Conservation (phyloP, 2,113 vertebrate genomes). For the Salvator merianae region DNA sequence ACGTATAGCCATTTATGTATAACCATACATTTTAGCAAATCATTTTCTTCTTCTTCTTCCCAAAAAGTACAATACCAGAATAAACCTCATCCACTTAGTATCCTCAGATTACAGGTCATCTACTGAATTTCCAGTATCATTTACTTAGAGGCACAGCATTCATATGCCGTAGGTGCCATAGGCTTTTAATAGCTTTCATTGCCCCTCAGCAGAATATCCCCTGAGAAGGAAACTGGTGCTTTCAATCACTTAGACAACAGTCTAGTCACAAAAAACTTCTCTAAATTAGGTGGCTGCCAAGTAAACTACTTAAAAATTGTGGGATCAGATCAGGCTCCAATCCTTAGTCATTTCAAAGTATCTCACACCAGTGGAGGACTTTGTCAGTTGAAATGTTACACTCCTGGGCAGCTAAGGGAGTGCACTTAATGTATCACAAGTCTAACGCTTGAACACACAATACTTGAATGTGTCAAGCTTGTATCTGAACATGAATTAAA, state of each 20-base stretch:
- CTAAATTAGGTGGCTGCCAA: not conserved
- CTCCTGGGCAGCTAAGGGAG: slow-evolving; percentile 65
- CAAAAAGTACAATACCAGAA: too few relatives aligned
- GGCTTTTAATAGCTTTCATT: slow-evolving; percentile 51
- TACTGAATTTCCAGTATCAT: not conserved
- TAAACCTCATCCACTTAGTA: too few relatives aligned
- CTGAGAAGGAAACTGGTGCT: slow-evolving; percentile 1
- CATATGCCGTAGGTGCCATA: slow-evolving; percentile 45
- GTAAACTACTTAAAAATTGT: not conserved
- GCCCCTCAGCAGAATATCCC: not conserved
- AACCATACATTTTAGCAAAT: too few relatives aligned
- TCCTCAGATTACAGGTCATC: too few relatives aligned
- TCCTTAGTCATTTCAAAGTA: slow-evolving; percentile 45
- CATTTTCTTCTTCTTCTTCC: too few relatives aligned
- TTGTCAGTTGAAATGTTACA: slow-evolving; percentile 63
- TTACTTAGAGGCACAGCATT: slow-evolving; percentile 52
- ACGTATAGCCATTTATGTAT: too few relatives aligned
- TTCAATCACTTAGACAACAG: slow-evolving; percentile 1
- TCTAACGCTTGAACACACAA: slow-evolving; percentile 60
- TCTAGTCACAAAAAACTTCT: not conserved
- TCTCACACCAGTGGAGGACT: slow-evolving; percentile 34
- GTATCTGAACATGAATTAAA: slow-evolving; percentile 58
- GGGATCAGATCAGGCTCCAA: not conserved
- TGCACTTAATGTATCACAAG: slow-evolving; percentile 57
- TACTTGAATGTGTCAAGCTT: slow-evolving; percentile 51